Conservation (phyloP, 2,888 invertebrate genomes). For the Lithosia quadra region DNA sequence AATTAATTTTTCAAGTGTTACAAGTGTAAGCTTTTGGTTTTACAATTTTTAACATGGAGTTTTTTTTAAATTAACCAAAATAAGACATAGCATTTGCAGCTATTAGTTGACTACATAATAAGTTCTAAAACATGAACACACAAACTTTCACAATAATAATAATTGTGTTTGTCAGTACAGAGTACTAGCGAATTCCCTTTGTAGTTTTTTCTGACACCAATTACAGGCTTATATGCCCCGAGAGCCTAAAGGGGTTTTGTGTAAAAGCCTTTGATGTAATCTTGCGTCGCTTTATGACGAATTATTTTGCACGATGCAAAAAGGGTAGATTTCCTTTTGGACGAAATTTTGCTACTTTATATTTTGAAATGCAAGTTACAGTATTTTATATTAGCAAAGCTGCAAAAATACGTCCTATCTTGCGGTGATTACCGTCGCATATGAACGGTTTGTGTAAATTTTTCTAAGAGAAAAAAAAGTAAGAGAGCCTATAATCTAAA, state of each 20-base stretch:
- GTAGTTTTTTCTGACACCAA: constrained; percentile 37
- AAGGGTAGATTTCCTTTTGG: constrained; percentile 6
- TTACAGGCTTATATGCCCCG: constrained; percentile 37
- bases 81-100: no score
- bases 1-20: no score
- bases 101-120: no score
- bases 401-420: no score
- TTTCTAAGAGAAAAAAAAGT: no score
- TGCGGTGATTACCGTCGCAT: no score
- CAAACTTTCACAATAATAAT: background rate
- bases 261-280: constrained; percentile 31
- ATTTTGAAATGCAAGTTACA: background rate
- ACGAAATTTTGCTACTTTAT: background rate
- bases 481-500: no score
- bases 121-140: background rate
- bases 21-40: no score
- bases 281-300: constrained; percentile 88
- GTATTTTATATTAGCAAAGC: background rate
- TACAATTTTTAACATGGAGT: no score
- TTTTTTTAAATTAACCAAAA: no score
- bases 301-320: constrained; percentile 15
- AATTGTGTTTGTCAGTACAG: constrained; percentile 24
- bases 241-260: constrained; percentile 24
- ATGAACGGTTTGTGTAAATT: no score
- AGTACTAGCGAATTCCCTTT: constrained; percentile 21